Evolutionary conservation across 2,113 vertebrate species (phyloP).

Genomic region (Thalassoma bifasciatum): DNA sequence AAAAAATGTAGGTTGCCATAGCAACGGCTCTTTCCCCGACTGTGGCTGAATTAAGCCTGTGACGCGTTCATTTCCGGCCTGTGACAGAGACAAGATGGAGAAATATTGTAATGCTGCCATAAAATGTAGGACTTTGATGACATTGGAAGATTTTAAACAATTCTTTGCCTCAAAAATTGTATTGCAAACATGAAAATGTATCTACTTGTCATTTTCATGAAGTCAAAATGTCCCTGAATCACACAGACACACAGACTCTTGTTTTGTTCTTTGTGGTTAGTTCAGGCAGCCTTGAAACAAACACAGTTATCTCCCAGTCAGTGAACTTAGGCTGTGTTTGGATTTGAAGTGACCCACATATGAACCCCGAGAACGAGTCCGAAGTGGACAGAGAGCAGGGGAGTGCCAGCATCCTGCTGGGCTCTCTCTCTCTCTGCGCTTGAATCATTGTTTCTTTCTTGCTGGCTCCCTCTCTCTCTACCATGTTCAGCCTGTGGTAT

Average conservation of each 20-base stretch:
- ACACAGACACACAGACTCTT: not conserved
- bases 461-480: constrained; percentile 22
- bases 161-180: not conserved
- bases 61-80: constrained; percentile 71
- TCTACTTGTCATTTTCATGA: not conserved
- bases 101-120: constrained; percentile 27
- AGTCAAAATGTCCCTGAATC: not conserved
- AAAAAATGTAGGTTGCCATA: constrained; percentile 59
- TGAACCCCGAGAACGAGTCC: constrained; percentile 36
- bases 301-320: not conserved
- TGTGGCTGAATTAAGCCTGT: constrained; percentile 66
- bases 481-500: constrained; percentile 45
- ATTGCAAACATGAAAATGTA: not conserved
- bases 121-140: constrained; percentile 5
- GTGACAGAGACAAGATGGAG: constrained; percentile 50
- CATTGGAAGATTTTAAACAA: not conserved
- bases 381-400: constrained; percentile 14
- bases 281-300: constrained; percentile 1
- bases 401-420: constrained; percentile 32
- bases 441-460: constrained; percentile 29
- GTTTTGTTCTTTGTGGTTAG: not conserved
- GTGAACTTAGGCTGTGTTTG: constrained; percentile 20
- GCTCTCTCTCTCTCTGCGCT: constrained; percentile 8
- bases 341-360: constrained; percentile 48
- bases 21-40: constrained; percentile 63